Evolutionary conservation across 2,797 vertebrate species (phyloP), one percentile per base, ranked within the genome.

Genomic region (Myotis findleyi): DNA sequence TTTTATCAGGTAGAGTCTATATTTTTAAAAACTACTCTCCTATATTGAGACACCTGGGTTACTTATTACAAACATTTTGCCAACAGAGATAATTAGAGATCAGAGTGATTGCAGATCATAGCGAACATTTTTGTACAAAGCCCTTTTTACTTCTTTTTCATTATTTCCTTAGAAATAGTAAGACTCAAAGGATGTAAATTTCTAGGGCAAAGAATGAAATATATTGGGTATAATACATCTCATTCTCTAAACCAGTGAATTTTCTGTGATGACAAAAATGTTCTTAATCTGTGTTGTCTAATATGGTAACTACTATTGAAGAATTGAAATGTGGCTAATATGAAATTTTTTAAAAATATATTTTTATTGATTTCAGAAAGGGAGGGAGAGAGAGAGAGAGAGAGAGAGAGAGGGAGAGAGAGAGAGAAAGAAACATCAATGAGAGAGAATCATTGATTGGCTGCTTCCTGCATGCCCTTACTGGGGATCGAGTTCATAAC

Each of bases 81-180:
- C 27, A 95, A 79, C 75, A 51, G 21, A 85, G 57, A n/a, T 87
- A 72, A 71, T 0, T 77, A 14, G 49, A 93, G 18, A 85, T 93
- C 27, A 87, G 2, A 57, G 20, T 66, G 68, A 84, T 36, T 79
- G 41, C 44, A 93, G 20, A 59, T 41, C 47, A 72, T 16, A 55
- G 62, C 36, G 44, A 72, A 87, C 4, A 71, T 68, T 93, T 90
- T 72, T 69, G 11, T 87, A 87, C 36, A 87, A 79, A 87, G 12
- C 79, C 87, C 71, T 75, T 96, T 85, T 87, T 87, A 71, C 36
- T 93, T 49, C 27, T 38, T 96, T 92, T 83, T 69, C 4, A 87
- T 53, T 55, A 87, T 75, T 87, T 38, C 41, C 38, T 71, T 76
- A 89, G 27, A 36, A 84, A 75, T 57, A 73, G 66, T 27, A 94